Evolutionary conservation across 2,888 invertebrate genomes (phyloP), one percentile per base, ranked within the genome.

Genomic region (Agonopterix subpropinquella): DNA sequence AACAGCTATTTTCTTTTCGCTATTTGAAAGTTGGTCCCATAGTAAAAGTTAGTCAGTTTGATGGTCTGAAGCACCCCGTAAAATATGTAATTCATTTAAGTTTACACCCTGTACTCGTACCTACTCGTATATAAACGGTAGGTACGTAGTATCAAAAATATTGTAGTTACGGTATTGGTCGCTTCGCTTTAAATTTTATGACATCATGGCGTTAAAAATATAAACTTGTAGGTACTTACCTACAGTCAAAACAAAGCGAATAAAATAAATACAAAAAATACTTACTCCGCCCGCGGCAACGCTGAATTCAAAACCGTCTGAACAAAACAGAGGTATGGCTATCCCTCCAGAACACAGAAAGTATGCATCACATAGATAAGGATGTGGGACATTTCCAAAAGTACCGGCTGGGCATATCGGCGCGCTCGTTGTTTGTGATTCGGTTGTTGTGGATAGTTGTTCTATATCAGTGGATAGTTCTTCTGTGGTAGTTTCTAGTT

Each of bases 331-430:
- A 2, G 51, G 55, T 13, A 70, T 52, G 0, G 63, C 49, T 0
- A 49, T 43, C 0, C 62, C 64, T 4, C 55, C 62, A 0, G 62
- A 49, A 28, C 72, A 72, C 57, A 70, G 54, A 45, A 56, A 68
- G 51, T 61, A 73, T 7, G 56, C 51, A 47, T 64, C 53, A 47
- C 73, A 73, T 0, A 48, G 43, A 0, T 57, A 50, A 4, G 65
- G 69, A 47, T 72, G 61, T 0, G 69, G 56, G 0, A 71, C 44
- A 11, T 62, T 62, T 1, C 67, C 68, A 8, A 66, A 60, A 0
- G 52, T 45, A 0, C 58, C 66, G 3, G 60, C 53, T 0, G 62
- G 61, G 45, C 68, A 67, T 0, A 62, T 43, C 1, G 46, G 36
- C 15, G 45, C 41, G 2, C 52, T 48, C 0, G 49, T 49, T 35